phyloP scores from a whole-genome alignment of 2,113 vertebrate genomes.

The Hyperoodon ampullatus region DNA sequence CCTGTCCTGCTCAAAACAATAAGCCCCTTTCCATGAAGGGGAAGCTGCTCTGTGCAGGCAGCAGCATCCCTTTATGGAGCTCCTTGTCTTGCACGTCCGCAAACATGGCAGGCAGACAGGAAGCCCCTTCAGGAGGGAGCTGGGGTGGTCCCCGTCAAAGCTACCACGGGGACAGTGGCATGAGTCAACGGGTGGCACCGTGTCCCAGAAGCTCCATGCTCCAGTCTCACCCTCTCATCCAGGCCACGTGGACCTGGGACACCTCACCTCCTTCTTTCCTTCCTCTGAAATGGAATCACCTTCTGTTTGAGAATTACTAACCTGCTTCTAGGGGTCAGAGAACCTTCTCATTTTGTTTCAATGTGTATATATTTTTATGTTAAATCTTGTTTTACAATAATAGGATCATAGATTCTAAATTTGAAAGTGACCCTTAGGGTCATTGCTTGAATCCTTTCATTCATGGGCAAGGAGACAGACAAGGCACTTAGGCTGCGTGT shows the following conservation, averaged over 20 bases:
- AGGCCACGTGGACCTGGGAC: neutral
- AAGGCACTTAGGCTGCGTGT: slow-evolving; percentile 54
- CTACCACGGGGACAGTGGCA: neutral
- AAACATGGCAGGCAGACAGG: neutral
- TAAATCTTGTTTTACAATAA: neutral
- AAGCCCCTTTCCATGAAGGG: neutral
- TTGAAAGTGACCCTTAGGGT: neutral
- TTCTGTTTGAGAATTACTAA: neutral
- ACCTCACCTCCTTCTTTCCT: neutral
- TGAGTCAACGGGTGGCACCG: neutral
- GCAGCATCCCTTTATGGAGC: neutral
- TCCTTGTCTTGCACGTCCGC: neutral
- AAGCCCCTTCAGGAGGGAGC: neutral
- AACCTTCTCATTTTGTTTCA: neutral
- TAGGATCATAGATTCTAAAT: neutral
- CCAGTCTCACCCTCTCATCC: neutral
- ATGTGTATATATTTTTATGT: neutral
- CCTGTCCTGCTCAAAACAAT: neutral
- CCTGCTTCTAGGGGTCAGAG: neutral
- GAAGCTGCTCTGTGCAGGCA: neutral
- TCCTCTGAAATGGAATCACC: neutral
- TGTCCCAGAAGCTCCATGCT: neutral
- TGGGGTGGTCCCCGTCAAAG: accelerated
- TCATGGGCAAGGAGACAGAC: neutral
- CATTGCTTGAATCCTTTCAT: neutral